Evolutionary conservation across 2,113 vertebrate species (phyloP).

Genomic region (Saimiri boliviensis): DNA sequence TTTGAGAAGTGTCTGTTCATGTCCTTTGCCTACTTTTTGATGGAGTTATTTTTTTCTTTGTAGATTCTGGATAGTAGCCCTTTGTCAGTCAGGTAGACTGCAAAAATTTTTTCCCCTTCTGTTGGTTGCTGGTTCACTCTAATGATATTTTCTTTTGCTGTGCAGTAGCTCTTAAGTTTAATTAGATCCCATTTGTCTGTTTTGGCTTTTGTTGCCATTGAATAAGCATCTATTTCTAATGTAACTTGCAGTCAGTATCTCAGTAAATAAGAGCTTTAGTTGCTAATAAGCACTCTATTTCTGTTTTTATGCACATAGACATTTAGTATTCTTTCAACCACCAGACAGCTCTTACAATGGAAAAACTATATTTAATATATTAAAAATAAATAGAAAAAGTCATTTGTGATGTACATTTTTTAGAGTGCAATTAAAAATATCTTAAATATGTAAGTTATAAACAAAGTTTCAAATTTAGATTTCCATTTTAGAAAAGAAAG

Average conservation of each 20-base stretch:
- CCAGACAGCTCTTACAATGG: constrained; percentile 65
- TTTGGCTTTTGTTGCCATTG: no score
- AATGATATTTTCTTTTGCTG: no score
- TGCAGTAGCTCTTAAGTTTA: no score
- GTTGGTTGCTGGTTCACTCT: no score
- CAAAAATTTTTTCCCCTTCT: no score
- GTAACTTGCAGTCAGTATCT: constrained; percentile 3
- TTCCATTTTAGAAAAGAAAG: constrained; percentile 12
- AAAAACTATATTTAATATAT: constrained; percentile 24
- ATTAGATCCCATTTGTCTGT: no score
- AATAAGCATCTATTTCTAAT: not conserved
- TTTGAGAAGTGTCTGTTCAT: no score
- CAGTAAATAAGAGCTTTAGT: not conserved
- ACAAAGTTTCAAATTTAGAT: not conserved
- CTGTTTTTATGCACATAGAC: not conserved
- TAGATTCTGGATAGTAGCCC: no score
- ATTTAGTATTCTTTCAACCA: constrained; percentile 28
- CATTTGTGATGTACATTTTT: not conserved
- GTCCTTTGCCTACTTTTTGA: no score
- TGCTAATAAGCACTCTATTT: not conserved
- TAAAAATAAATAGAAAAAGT: not conserved
- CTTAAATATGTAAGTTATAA: not conserved
- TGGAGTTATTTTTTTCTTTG: no score
- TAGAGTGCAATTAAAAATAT: not conserved
- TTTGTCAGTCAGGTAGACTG: no score